phyloP scores from a whole-genome alignment of 2,113 vertebrate species.

The Saguinus midas region DNA sequence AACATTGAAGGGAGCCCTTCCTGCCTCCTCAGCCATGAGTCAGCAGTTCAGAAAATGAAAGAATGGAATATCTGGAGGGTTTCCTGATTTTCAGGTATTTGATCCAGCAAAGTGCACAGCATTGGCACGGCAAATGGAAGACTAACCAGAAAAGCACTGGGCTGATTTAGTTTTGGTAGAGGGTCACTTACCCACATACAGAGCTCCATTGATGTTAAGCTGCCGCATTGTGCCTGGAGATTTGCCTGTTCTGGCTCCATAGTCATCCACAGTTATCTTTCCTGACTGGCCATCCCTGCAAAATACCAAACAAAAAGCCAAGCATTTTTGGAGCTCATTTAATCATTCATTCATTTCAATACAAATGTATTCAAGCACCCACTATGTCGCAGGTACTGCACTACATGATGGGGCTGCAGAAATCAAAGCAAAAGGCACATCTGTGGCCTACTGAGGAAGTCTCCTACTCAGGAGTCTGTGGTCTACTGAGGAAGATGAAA shows the following conservation, averaged over 20 bases:
- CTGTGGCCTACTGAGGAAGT: no score
- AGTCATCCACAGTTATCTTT: slow-evolving; percentile 96
- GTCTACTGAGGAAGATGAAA: background rate
- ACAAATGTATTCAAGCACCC: background rate
- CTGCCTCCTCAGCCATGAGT: slow-evolving; percentile 31
- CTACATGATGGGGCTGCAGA: background rate
- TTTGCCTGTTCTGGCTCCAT: slow-evolving; percentile 92
- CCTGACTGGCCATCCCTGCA: slow-evolving; percentile 94
- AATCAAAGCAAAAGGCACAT: background rate
- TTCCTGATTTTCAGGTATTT: slow-evolving; percentile 58
- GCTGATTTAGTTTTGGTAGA: accelerated
- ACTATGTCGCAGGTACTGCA: background rate
- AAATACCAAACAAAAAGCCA: background rate
- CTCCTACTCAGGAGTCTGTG: background rate
- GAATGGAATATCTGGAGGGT: background rate
- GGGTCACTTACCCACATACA: slow-evolving; percentile 91
- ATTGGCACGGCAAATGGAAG: background rate
- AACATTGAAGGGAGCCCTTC: slow-evolving; percentile 38
- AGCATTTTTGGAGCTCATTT: background rate
- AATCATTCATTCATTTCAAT: background rate
- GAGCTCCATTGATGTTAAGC: slow-evolving; percentile 93
- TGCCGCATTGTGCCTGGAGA: slow-evolving; percentile 96
- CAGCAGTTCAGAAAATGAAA: slow-evolving; percentile 50
- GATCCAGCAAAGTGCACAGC: accelerated
- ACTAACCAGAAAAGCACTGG: background rate